Conservation (phyloP, 92 coral and sea anemone genomes). For the Nematostella vectensis region DNA sequence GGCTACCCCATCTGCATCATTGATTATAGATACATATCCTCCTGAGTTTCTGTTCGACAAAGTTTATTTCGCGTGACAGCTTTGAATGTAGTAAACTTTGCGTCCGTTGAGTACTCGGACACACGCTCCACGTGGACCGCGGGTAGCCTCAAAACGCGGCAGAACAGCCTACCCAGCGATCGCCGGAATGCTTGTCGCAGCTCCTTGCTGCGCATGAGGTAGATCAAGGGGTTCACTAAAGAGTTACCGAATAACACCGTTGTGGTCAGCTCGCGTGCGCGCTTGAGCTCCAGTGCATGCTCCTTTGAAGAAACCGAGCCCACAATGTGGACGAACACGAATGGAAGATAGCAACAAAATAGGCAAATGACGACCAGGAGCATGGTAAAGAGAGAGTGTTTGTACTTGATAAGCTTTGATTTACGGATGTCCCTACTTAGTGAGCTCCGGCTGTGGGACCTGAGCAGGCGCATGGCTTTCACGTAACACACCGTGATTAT, state of each 20-base stretch:
- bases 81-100: not conserved
- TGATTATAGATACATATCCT: too few species aligned
- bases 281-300: not conserved
- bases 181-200: not conserved
- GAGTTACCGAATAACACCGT: not conserved
- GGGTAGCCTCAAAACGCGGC: not conserved
- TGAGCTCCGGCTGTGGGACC: not conserved
- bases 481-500: not conserved
- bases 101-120: not conserved
- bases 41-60: too few species aligned
- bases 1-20: too few species aligned
- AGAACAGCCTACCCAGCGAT: not conserved
- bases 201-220: not conserved
- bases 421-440: not conserved
- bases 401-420: not conserved
- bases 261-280: not conserved
- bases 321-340: not conserved
- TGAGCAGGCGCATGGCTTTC: slow-evolving; percentile 2
- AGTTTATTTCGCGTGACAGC: not conserved
- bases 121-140: not conserved
- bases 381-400: not conserved
- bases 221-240: not conserved
- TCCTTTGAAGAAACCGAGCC: not conserved
- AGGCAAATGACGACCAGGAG: not conserved
- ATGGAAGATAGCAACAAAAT: slow-evolving; percentile 1